Percentiles rank a stretch among this genome's conserved stretches.
Evolutionary conservation across 2,113 vertebrate species (phyloP).

Genomic region (Oceanites oceanicus): DNA sequence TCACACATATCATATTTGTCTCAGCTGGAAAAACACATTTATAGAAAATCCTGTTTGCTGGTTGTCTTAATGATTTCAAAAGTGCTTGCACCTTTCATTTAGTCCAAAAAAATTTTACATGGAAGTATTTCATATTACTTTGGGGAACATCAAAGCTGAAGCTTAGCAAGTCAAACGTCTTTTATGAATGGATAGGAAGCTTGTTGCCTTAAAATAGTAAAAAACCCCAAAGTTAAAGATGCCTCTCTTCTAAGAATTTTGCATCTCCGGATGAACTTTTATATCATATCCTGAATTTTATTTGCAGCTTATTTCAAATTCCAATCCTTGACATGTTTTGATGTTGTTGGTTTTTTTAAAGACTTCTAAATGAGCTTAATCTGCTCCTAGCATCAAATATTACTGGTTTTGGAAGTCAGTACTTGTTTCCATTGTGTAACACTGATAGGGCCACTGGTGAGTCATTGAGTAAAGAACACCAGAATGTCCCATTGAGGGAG

Average conservation of each 20-base stretch:
- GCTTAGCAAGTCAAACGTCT: background rate
- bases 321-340: background rate
- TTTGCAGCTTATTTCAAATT: background rate
- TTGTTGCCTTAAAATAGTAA: background rate
- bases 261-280: background rate
- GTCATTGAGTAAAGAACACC: background rate
- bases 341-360: background rate
- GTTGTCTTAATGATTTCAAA: background rate
- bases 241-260: background rate
- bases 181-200: background rate
- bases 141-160: conserved; percentile 12
- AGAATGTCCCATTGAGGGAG: background rate
- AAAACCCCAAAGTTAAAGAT: background rate
- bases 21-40: conserved; percentile 1
- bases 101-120: background rate
- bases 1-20: background rate
- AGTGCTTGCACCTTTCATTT: background rate
- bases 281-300: background rate
- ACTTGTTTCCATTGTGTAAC: background rate
- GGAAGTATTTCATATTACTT: background rate
- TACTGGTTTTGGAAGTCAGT: background rate
- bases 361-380: background rate
- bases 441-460: background rate
- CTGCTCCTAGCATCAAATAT: background rate
- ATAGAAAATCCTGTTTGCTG: conserved; percentile 26